Base-by-base conservation (phyloP, 2,888 invertebrate species). In the Ctenicera cuprea region DNA sequence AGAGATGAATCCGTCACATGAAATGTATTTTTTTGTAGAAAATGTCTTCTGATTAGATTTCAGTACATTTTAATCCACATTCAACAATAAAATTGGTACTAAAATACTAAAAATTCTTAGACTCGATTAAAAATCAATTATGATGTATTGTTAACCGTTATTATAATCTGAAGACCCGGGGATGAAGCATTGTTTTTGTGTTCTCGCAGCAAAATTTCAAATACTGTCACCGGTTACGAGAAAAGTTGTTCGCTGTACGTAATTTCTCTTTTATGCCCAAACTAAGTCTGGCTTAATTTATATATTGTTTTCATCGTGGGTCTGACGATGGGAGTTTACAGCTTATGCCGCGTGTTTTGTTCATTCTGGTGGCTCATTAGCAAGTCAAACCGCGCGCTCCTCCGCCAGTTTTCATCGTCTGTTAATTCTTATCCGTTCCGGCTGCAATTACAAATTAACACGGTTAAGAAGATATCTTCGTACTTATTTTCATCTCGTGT, bases 361-460 rank as follows among this genome's bases (percentile, higher is more conserved):
- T 64, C 74, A 61, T 74, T 65, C 50, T 52, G 57, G 71, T 64
- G 61, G 67, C 68, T 74, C 74, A 74, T 74, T 74, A 74, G 74
- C 71, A 71, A 74, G 74, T 74, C 71, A 71, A 74, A 74, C 74
- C 62, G 71, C 62, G 69, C 45, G 52, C 66, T 68, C 69, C 61
- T 50, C 67, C 65, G 41, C 74, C 70, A 74, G 65, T 65, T 74
- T 74, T 68, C 61, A 74, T 74, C 69, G 64, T 70, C 70, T 70
- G 65, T 66, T 74, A 74, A 74, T 74, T 74, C 74, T 74, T 74
- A 68, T 73, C 73, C 71, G 54, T 69, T 76, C 69, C 67, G 62
- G 54, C 69, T 45, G 54, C 73, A 69, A 74, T 74, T 65, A 65
- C 64, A 70, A 74, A 66, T 74, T 74, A 74, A 73, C 65, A 74